These are phyloP conservation scores for Eupeodes corollae DNA, from an alignment of 1,140 invertebrate genomes.

Conservation along the genomic window DNA sequence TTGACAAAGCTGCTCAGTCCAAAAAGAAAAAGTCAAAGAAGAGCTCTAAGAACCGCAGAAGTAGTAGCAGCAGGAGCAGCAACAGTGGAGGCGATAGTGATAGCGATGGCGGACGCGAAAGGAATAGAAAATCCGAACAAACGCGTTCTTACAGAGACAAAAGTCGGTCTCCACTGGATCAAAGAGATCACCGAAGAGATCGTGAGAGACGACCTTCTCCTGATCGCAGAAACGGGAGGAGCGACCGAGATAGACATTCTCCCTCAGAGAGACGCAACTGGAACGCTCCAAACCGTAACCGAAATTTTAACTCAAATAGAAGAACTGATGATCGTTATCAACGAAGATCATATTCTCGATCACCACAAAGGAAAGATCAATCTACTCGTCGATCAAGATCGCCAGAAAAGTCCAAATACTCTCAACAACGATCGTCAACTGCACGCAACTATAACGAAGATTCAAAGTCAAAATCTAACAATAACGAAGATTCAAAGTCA, in stretches of 20 bases:
- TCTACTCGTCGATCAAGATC: not conserved
- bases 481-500: constrained; percentile 10
- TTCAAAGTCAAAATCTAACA: not conserved
- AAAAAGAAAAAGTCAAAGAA: constrained; percentile 7
- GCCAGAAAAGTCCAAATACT: not conserved
- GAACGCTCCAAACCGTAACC: no score
- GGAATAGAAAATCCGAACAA: not conserved
- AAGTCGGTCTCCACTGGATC: not conserved
- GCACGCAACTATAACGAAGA: not conserved
- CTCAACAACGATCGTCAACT: not conserved
- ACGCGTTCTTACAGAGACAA: not conserved
- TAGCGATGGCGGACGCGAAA: not conserved
- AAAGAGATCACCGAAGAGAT: not conserved
- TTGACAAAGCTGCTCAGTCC: constrained; percentile 21
- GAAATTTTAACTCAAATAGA: no score
- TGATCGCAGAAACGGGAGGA: no score
- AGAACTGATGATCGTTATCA: constrained; percentile 1
- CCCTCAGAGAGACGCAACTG: no score
- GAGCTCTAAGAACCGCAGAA: not conserved
- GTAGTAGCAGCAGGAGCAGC: constrained; percentile 8
- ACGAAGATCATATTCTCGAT: not conserved
- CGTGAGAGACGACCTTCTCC: not conserved
- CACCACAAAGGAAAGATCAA: no score
- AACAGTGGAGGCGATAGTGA: constrained; percentile 3
- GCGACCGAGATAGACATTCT: no score